Base-by-base conservation (phyloP, 30 jellyfish, hydroid and myxozoan genomes). In the Hydra vulgaris region DNA sequence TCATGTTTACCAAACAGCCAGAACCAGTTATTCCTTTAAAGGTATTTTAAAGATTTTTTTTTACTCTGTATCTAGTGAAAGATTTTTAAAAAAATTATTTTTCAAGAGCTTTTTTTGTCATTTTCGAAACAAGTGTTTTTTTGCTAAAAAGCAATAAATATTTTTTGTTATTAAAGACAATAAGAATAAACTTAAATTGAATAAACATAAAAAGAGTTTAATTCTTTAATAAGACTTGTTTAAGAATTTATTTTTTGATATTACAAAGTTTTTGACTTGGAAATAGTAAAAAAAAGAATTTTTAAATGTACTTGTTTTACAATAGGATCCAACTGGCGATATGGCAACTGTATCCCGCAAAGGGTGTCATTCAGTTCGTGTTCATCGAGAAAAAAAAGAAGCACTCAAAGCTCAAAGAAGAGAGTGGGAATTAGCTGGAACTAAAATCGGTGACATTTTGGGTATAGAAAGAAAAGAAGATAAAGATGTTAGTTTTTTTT, bases 361-460 rank as follows among this genome's bases (percentile, higher is more conserved):
- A 78, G 99, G 99, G 17, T 87, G 99, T 74, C 96, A 94, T 70
- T 94, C 89, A 53, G 99, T 94, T 52, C 79, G 99, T 26, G 82
- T 85, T 25, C 99, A 89, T 73, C 74, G 99, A 61, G 96, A 87
- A 56, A 87, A 87, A 66, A 94, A 94, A 79, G 99, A 94, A 79
- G 77, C 95, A 71, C 85, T 87, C 66, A 94, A 88, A 79, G 97
- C 96, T 18, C 97, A 88, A 85, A 89, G 88, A 75, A 88, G 88
- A 82, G 96, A 94, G 76, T 85, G 96, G 96, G 96, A 88, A 27
- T 85, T 94, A 70, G 97, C 97, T 26, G 99, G 99, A 20, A 94
- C 99, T 0, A 94, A 88, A 53, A 53, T 94, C 0, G 99, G 99
- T 18, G 85, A 94, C 24, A 84, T 94, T 0, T 80, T 94, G 99